A percentile compares a stretch with the other conserved stretches of the same genome.
Evolutionary conservation across 2,113 vertebrate species (phyloP).

Genomic region (Vimba vimba): DNA sequence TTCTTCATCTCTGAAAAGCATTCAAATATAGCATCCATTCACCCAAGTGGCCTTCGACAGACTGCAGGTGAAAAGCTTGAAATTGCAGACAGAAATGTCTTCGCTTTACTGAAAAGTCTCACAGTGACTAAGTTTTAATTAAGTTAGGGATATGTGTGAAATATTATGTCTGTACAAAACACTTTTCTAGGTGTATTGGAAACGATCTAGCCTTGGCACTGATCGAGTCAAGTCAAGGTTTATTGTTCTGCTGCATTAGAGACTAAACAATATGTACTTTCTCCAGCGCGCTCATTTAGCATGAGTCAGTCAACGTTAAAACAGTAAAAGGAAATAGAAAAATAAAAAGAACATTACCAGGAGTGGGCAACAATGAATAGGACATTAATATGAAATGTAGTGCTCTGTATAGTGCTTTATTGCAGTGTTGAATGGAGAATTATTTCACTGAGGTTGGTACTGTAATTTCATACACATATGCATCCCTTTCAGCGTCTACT

Average conservation of each 20-base stretch:
- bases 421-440: background rate
- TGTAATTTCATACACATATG: constrained; percentile 3
- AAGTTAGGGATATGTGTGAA: background rate
- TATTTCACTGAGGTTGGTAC: background rate
- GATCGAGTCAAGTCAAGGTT: background rate
- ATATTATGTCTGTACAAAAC: background rate
- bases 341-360: background rate
- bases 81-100: background rate
- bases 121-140: background rate
- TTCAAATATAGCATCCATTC: constrained; percentile 27
- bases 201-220: background rate
- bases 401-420: background rate
- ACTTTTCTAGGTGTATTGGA: background rate
- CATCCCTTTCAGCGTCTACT: background rate
- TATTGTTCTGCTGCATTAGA: background rate
- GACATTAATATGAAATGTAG: background rate
- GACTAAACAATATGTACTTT: background rate
- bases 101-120: background rate
- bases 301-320: constrained; percentile 1
- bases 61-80: background rate
- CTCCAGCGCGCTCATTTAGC: background rate
- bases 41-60: background rate
- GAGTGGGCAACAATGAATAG: background rate
- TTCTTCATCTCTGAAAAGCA: background rate
- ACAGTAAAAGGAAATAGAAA: constrained; percentile 1